Percentiles rank a stretch among this genome's conserved stretches.
phyloP scores from a whole-genome alignment of 1,140 invertebrate genomes.

The Leptonema lineaticorne region DNA sequence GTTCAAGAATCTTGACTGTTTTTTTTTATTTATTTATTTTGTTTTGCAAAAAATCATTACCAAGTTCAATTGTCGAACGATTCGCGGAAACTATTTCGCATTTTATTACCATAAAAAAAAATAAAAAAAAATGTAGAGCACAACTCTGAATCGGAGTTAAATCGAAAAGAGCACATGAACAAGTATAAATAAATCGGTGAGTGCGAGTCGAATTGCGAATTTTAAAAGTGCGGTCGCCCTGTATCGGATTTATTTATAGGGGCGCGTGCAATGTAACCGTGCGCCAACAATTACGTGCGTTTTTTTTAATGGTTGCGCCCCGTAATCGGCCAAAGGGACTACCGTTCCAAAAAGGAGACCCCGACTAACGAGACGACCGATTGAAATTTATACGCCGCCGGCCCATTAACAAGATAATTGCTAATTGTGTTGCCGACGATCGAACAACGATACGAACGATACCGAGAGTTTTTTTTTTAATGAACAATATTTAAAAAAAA shows the following conservation, averaged over 20 bases:
- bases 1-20: no score
- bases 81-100: no score
- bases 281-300: not conserved
- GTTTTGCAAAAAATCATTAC: no score
- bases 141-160: no score
- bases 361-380: slow-evolving; percentile 1
- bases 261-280: not conserved
- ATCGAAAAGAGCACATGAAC: no score
- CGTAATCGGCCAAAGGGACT: not conserved
- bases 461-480: no score
- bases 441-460: no score
- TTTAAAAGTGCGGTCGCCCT: not conserved
- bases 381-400: slow-evolving; percentile 13
- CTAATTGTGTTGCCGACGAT: slow-evolving; percentile 9
- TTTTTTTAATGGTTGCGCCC: not conserved
- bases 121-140: no score
- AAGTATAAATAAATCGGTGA: not conserved
- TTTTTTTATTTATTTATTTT: no score
- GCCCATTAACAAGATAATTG: slow-evolving; percentile 21
- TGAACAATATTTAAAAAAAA: no score
- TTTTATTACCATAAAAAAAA: no score
- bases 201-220: not conserved
- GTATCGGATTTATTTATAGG: slow-evolving; percentile 5
- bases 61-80: no score
- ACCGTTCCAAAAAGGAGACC: slow-evolving; percentile 1